phyloP scores from a whole-genome alignment of 2,888 invertebrate species.

The Spilarctia lutea region DNA sequence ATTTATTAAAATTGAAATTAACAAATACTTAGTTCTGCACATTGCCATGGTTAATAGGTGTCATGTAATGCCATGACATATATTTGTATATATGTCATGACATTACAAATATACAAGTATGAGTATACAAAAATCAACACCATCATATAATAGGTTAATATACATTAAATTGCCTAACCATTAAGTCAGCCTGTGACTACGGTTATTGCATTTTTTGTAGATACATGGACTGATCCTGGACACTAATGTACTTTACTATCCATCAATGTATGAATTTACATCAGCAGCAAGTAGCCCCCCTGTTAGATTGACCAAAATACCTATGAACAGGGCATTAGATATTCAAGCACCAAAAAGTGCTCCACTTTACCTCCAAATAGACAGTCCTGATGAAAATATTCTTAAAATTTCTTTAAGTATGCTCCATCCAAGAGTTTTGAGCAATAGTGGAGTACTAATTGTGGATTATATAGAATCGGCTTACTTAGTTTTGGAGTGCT shows the following conservation, averaged over 20 bases:
- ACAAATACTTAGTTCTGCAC: background rate
- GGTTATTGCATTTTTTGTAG: slow-evolving; percentile 50
- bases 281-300: slow-evolving; percentile 68
- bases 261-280: slow-evolving; percentile 69
- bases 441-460: slow-evolving; percentile 65
- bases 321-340: slow-evolving; percentile 58
- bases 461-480: slow-evolving; percentile 69
- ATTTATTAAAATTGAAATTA: background rate
- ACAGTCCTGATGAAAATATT: slow-evolving; percentile 66
- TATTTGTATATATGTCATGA: no score
- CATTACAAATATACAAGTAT: background rate
- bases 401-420: slow-evolving; percentile 65
- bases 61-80: no score
- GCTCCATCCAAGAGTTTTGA: slow-evolving; percentile 71
- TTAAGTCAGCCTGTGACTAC: background rate
- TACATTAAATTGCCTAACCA: background rate
- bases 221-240: slow-evolving; percentile 52
- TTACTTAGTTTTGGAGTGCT: slow-evolving; percentile 71
- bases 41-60: background rate
- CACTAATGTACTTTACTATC: slow-evolving; percentile 61
- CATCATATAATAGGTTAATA: background rate
- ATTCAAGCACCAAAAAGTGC: slow-evolving; percentile 66
- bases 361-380: slow-evolving; percentile 78
- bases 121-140: no score
- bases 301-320: slow-evolving; percentile 57